Base-by-base conservation (phyloP, 2,797 vertebrate species). In the Mionectes olivaceus region DNA sequence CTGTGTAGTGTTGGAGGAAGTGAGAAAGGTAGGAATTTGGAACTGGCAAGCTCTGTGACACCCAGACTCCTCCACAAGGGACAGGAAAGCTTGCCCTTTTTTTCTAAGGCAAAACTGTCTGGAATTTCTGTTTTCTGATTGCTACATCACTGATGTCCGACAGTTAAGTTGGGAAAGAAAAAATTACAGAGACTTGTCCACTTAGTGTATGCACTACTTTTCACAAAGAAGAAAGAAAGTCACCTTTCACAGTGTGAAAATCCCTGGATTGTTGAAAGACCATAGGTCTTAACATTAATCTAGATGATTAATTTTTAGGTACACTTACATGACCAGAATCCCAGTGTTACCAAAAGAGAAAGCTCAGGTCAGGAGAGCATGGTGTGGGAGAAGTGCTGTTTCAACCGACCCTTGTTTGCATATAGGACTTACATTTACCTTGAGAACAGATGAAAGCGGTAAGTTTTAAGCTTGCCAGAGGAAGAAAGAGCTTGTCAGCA, bases 401-500 rank as follows among this genome's bases (percentile, higher is more conserved):
- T 91, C 82, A 89, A 87, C 50, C 49, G 35, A 59, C 43, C 39
- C 46, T 53, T 91, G 73, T 87, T 90, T 95, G 41, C 37, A 39
- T 75, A 61, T 2, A 75, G 50, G 39, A 76, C 50, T 91, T 93
- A 14, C 35, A 87, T 89, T 93, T 93, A 75, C 64, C 71, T 87
- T 88, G 68, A 88, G 59, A 87, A 71, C 13, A 89, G 35, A 93
- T 73, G 32, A 91, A 92, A 90, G 30, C 19, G 68, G 19, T 52
- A 68, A 21, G 33, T 71, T 83, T 93, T 91, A 94, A 95, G 59
- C 47, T 44, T 85, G 37, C 11, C 65, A 78, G 32, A 44, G 13
- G 22, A 95, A 89, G 89, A 95, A 78, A 74, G n/a, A 80, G 2
- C 12, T 65, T 78, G 57, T 85, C 82, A 95, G 59, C 24, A 80